Evolutionary conservation across 1,140 invertebrate species (phyloP).

Genomic region (Agrypnia vestita): DNA sequence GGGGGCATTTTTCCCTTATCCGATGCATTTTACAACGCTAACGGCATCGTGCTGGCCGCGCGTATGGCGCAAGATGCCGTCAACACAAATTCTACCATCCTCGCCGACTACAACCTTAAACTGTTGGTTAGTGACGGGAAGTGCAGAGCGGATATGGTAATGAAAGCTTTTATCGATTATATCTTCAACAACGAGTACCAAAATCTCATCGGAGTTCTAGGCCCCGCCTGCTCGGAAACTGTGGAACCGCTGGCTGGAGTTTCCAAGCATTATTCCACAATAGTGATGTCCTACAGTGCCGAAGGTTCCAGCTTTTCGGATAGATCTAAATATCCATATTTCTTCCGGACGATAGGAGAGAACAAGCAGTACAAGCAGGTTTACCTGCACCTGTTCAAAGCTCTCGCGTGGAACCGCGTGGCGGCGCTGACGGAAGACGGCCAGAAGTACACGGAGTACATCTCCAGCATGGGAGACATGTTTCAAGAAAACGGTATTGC

Average conservation of each 20-base stretch:
- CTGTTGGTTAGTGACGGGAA: slow-evolving; percentile 79
- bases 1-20: slow-evolving; percentile 86
- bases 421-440: slow-evolving; percentile 86
- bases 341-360: slow-evolving; percentile 88
- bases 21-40: slow-evolving; percentile 73
- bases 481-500: slow-evolving; percentile 76
- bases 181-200: slow-evolving; percentile 73
- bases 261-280: slow-evolving; percentile 84
- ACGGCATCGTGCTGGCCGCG: slow-evolving; percentile 78
- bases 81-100: slow-evolving; percentile 76
- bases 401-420: slow-evolving; percentile 81
- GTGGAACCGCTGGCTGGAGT: slow-evolving; percentile 87
- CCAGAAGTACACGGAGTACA: slow-evolving; percentile 87
- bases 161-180: slow-evolving; percentile 86
- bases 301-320: slow-evolving; percentile 83
- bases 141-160: slow-evolving; percentile 84
- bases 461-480: slow-evolving; percentile 80
- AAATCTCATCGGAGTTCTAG: slow-evolving; percentile 81
- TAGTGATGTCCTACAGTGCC: slow-evolving; percentile 88
- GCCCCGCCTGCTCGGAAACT: slow-evolving; percentile 90
- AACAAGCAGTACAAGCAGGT: slow-evolving; percentile 84
- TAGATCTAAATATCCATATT: slow-evolving; percentile 84
- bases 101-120: slow-evolving; percentile 78
- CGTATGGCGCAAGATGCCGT: slow-evolving; percentile 79
- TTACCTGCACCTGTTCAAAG: slow-evolving; percentile 78